A percentile compares a stretch with the other conserved stretches of the same genome.
Conservation (phyloP, 2,888 invertebrate genomes). For the Tenodera sinensis region DNA sequence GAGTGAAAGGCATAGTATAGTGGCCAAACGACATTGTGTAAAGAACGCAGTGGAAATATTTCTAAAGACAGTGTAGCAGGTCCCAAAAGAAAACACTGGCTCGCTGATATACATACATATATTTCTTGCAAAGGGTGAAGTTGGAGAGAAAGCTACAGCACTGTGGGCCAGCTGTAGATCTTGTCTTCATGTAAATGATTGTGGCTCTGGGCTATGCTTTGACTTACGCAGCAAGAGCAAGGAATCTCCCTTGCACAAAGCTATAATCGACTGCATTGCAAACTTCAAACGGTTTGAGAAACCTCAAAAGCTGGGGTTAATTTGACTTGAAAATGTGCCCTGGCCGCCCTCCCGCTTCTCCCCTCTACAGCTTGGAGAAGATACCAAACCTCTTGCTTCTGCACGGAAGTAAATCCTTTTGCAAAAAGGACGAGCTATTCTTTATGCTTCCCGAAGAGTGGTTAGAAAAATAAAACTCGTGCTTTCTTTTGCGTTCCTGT, state of each 20-base stretch:
- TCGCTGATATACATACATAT: background rate
- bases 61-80: background rate
- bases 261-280: constrained; percentile 23
- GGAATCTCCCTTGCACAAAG: constrained; percentile 22
- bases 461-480: background rate
- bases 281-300: constrained; percentile 28
- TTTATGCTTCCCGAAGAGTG: background rate
- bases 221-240: constrained; percentile 10
- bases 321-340: constrained; percentile 30
- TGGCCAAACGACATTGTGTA: background rate
- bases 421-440: background rate
- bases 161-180: constrained; percentile 1
- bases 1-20: too few relatives aligned
- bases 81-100: background rate
- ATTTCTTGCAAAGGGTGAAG: constrained; percentile 12
- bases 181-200: constrained; percentile 26
- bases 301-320: constrained; percentile 30
- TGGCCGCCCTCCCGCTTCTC: background rate
- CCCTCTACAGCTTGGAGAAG: background rate
- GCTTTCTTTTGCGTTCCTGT: background rate
- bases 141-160: background rate
- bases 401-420: constrained; percentile 6
- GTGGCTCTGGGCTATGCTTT: constrained; percentile 24
- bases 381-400: background rate
- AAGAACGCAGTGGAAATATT: background rate